Base-by-base conservation (phyloP, 2,888 invertebrate species). In the Smittia aterrima region DNA sequence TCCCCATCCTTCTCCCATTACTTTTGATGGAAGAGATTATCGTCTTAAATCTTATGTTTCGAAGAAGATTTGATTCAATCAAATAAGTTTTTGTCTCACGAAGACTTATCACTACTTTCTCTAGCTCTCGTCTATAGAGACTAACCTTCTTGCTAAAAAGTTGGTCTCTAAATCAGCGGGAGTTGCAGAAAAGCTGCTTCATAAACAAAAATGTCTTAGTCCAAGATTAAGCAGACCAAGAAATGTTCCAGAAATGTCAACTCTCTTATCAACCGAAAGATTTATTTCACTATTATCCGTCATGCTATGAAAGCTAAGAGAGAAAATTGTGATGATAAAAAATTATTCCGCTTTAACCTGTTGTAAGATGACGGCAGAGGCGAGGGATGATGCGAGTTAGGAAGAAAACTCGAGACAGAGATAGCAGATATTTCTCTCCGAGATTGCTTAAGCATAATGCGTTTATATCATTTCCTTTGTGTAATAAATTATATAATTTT, bases 21-120 rank as follows among this genome's bases (percentile, higher is more conserved):
- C 27, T 25, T 53, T 70, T 70, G 70, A 70, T 70, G 54, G 47
- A 27, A 70, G 53, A 70, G 70, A 70, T 70, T 70, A 70, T 70
- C 47, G 27, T 70, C 54, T 54, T 24, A 70, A 70, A 70, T 70
- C 70, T 54, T 27, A 27, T 70, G 70, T 70, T 70, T 70, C 47
- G 53, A 53, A 16, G 70, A 27, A 70, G 70, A 70, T 70, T 70
- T 70, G 70, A 70, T 70, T 70, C 70, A 70, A 70, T 70, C 70
- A 54, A 70, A 70, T 27, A 27, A 54, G 18, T 53, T 70, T 68
- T 25, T 22, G 1, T 13, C 24, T 25, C 22, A 47, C 7, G 1
- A n/a, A 9, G 40, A 4, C 67, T 41, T 32, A 9, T 9, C 32
- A n/a, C 9, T 3, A 47, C 4, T 2, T 47, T n/a, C n/a, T 66